Base-by-base conservation (phyloP, 2,797 vertebrate genomes). In the Epinephelus malabaricus region DNA sequence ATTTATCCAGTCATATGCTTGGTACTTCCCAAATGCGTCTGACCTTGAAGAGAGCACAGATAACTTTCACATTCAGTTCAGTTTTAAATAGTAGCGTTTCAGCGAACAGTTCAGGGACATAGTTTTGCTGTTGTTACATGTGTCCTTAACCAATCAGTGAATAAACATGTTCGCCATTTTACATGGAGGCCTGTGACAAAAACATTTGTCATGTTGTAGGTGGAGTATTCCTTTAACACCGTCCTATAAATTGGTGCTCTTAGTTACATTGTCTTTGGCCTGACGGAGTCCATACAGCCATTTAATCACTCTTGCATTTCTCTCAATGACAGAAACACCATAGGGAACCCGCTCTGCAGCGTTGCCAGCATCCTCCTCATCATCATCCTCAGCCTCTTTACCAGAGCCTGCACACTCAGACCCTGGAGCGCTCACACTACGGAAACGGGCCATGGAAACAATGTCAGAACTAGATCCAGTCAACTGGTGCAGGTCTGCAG, bases 241-340 rank as follows among this genome's bases (percentile, higher is more conserved):
- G 5, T 14, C 18, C 83, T 93, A 94, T 38, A 88, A 83, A 1
- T 94, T 66, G 23, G 94, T 93, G 88, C 88, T 94, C 91, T 85
- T 87, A 3, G 91, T 90, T 71, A 94, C 67, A 70, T 43, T 88
- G 95, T 97, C 86, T 78, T 96, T 95, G 17, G 95, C 96, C 79
- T 97, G 95, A 1, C 96, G 93, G 73, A 98, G 88, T 58, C 97
- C 97, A 0, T 98, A 99, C 21, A 99, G 92, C 98, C 98, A 99
- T 78, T 99, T 99, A 86, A 99, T 99, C 54, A 99, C 98, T 0
- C 98, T 92, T 10, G 98, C 98, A 0, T 99, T 99, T 69, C 96
- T 96, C 89, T 99, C 98, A 0, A 99, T 96, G 78, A 98, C 94
- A 0, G 98, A 99, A 80, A 99, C 94, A 0, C 97, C 96, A 0